These are phyloP conservation scores for Indicator maculatus DNA, from an alignment of 2,113 vertebrate genomes.

Conservation along the genomic window DNA sequence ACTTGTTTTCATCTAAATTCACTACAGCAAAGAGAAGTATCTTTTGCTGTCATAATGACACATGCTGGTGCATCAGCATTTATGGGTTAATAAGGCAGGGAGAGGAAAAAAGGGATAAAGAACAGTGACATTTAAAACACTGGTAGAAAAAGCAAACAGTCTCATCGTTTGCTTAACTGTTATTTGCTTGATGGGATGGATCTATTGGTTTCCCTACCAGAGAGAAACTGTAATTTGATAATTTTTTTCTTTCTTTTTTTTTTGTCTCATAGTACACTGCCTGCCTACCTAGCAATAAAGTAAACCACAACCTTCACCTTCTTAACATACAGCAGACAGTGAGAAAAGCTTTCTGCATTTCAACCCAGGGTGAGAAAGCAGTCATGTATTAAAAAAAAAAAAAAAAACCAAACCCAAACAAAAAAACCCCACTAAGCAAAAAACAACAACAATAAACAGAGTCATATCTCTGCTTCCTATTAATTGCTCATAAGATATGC, in stretches of 20 bases:
- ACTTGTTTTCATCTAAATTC: conserved; percentile 45
- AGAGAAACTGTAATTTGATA: neutral
- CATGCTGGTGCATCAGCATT: conserved; percentile 18
- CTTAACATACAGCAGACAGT: neutral
- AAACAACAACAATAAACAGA: neutral
- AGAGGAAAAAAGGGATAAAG: neutral
- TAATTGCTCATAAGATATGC: neutral
- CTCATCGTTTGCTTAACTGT: neutral
- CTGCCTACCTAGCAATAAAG: neutral
- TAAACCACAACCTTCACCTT: neutral
- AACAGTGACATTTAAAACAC: conserved; percentile 17
- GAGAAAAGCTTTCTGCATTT: neutral
- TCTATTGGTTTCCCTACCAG: neutral
- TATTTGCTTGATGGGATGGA: neutral
- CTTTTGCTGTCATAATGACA: neutral
- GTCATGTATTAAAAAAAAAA: neutral
- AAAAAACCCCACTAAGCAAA: neutral
- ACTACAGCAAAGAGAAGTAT: conserved; percentile 20
- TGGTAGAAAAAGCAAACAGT: conserved; percentile 19
- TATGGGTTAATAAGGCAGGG: neutral
- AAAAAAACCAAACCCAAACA: neutral
- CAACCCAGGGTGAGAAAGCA: neutral
- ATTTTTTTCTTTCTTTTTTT: neutral
- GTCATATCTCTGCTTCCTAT: neutral
- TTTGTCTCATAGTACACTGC: neutral